These are phyloP conservation scores for zebrafish (Danio rerio) DNA, from an alignment of 2,113 vertebrate genomes.

Conservation along the genomic window DNA sequence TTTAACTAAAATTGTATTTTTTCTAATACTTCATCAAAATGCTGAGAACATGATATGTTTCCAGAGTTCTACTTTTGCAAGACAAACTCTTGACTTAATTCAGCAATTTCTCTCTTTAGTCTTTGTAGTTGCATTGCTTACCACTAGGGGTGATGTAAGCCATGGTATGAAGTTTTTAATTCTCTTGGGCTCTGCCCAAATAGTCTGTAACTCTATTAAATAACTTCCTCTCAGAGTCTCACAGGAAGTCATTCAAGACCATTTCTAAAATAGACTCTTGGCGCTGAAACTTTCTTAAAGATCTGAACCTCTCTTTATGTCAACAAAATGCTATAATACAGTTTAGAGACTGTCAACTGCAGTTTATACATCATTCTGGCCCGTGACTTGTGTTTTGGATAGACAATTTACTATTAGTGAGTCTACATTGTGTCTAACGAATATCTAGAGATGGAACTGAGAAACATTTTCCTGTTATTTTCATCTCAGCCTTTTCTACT, in stretches of 20 bases:
- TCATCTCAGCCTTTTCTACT: not conserved
- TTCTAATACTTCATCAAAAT: not conserved
- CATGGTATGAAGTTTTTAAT: slow-evolving; percentile 53
- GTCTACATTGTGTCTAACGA: not conserved
- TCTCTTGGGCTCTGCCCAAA: slow-evolving; percentile 20
- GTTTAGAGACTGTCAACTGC: not conserved
- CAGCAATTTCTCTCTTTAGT: not conserved
- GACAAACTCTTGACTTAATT: not conserved
- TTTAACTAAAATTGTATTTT: slow-evolving; percentile 48
- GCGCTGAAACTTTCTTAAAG: not conserved
- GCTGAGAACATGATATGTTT: not conserved
- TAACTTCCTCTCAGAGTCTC: slow-evolving; percentile 9
- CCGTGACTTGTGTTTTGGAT: not conserved
- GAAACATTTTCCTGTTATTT: not conserved
- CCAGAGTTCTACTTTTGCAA: not conserved
- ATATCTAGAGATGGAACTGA: not conserved
- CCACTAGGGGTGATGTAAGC: slow-evolving; percentile 74
- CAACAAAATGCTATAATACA: not conserved
- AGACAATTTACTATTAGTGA: not conserved
- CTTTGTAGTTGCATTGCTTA: slow-evolving; percentile 61
- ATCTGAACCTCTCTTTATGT: slow-evolving; percentile 4
- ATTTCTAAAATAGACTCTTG: slow-evolving; percentile 33
- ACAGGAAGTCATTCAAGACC: not conserved
- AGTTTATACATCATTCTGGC: not conserved
- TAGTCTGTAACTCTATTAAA: not conserved